These are phyloP conservation scores for Cygnus buccinator DNA, from an alignment of 2,113 vertebrate species.

Conservation along the genomic window DNA sequence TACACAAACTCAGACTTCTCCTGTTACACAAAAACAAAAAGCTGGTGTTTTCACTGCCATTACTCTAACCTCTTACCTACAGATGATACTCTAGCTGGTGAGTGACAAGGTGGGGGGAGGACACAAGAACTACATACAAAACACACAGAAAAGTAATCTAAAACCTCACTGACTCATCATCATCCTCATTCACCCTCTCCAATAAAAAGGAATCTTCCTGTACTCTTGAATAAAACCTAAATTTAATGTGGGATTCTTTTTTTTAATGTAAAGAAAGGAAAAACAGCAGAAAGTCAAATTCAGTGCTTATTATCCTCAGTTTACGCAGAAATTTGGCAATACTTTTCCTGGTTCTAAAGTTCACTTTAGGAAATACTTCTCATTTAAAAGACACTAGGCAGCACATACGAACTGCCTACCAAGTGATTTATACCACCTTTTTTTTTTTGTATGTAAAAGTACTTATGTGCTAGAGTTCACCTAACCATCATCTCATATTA, in stretches of 20 bases:
- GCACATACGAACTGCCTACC: background rate
- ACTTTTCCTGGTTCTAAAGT: background rate
- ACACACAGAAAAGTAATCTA: background rate
- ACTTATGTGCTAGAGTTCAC: background rate
- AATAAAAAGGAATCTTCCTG: background rate
- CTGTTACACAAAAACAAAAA: background rate
- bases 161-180: background rate
- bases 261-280: background rate
- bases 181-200: background rate
- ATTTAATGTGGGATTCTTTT: background rate
- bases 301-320: background rate
- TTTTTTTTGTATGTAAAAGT: background rate
- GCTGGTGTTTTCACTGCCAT: background rate
- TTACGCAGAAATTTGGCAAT: background rate
- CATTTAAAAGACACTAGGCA: background rate
- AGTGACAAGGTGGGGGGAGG: background rate
- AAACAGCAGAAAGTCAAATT: background rate
- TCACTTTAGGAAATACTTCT: background rate
- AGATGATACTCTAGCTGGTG: background rate
- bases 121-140: background rate
- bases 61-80: background rate
- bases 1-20: background rate
- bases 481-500: background rate
- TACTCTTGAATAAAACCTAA: background rate
- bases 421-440: background rate